A percentile compares a stretch with the other conserved stretches of the same genome.
Conservation (phyloP, 1,140 invertebrate species). For the Macrobrachium nipponense region DNA sequence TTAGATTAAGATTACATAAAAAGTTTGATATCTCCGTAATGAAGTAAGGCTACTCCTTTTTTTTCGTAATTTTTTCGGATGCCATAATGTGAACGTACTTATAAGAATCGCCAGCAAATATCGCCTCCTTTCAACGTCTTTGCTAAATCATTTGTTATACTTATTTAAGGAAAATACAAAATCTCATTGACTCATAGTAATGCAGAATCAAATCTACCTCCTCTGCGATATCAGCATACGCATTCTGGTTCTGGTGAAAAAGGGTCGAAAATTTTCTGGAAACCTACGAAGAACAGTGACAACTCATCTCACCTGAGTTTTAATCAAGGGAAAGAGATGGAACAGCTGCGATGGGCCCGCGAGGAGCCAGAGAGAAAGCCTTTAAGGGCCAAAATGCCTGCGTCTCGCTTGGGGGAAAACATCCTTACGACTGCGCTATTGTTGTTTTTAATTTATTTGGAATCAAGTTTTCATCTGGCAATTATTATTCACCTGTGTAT, state of each 20-base stretch:
- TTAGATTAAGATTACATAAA: too few species aligned
- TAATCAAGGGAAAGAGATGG: conserved; percentile 60
- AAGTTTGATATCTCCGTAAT: too few species aligned
- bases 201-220: neutral
- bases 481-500: conserved; percentile 56
- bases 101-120: too few species aligned
- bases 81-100: too few species aligned
- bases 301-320: conserved; percentile 53
- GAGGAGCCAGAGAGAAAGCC: conserved; percentile 7
- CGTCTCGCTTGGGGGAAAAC: neutral
- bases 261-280: neutral
- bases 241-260: neutral
- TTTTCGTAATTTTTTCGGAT: too few species aligned
- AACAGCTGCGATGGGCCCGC: conserved; percentile 44
- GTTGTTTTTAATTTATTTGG: conserved; percentile 55
- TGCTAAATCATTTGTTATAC: too few species aligned
- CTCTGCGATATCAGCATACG: neutral
- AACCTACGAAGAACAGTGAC: conserved; percentile 20
- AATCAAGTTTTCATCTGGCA: conserved; percentile 55
- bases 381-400: neutral
- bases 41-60: too few species aligned
- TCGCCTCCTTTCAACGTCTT: too few species aligned
- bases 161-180: too few species aligned
- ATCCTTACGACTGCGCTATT: neutral
- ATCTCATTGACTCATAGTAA: neutral